Percentiles rank a stretch among this genome's conserved stretches.
phyloP scores from a whole-genome alignment of 2,113 vertebrate genomes.

The Cryptotis parvus region DNA sequence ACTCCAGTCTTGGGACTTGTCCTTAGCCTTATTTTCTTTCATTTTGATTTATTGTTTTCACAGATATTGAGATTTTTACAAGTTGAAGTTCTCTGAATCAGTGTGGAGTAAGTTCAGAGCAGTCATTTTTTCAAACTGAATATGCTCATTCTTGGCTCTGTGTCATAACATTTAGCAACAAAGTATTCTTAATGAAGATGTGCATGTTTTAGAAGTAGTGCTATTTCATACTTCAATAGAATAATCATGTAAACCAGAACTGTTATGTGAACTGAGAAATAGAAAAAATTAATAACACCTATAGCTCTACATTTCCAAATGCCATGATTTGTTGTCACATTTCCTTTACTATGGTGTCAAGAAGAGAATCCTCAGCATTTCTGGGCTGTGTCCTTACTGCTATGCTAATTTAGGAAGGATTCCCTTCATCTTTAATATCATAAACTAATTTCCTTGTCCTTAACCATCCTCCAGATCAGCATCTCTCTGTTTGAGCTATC shows the following conservation, averaged over 20 bases:
- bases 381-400: background rate
- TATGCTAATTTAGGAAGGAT: background rate
- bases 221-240: background rate
- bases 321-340: background rate
- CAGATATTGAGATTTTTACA: background rate
- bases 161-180: background rate
- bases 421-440: background rate
- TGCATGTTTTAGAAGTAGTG: background rate
- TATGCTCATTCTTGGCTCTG: background rate
- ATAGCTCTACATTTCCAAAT: too few species aligned
- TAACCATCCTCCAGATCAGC: too few species aligned
- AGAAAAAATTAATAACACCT: too few species aligned
- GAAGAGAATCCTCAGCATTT: background rate
- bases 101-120: background rate
- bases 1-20: background rate
- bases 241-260: background rate
- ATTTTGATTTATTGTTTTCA: background rate
- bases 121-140: background rate
- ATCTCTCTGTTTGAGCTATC: too few species aligned
- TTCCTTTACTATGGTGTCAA: background rate
- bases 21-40: background rate
- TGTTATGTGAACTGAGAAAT: background rate
- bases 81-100: background rate
- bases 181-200: background rate
- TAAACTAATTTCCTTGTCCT: background rate